Evolutionary conservation across 1,140 invertebrate genomes (phyloP).

Genomic region (Elymnias hypermnestra): DNA sequence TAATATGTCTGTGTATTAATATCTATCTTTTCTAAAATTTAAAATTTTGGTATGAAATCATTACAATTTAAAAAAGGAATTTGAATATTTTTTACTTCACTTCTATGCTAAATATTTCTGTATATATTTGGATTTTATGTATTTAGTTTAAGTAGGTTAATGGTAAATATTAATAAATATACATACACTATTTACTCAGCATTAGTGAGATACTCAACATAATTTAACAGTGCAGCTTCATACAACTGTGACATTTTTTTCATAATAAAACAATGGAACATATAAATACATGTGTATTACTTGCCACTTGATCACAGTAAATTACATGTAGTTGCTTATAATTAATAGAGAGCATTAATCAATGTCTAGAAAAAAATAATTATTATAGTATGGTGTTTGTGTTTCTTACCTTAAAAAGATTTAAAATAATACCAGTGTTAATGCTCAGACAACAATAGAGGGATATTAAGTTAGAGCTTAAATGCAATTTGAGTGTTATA

Average conservation of each 20-base stretch:
- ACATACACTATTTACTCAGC: conserved; percentile 24
- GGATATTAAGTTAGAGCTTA: no score
- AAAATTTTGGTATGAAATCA: no score
- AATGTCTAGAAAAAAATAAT: no score
- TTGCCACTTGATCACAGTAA: conserved; percentile 4
- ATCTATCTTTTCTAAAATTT: no score
- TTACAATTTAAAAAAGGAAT: no score
- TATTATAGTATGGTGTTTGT: neutral
- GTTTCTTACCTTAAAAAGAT: conserved; percentile 8
- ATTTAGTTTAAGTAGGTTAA: conserved; percentile 70
- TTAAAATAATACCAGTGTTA: conserved; percentile 2
- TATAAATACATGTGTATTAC: neutral
- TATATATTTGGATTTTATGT: conserved; percentile 68
- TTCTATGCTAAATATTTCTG: conserved; percentile 61
- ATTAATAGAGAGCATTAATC: no score
- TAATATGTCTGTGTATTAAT: no score
- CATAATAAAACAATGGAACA: neutral
- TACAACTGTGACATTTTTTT: conserved; percentile 1
- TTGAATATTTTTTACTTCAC: no score
- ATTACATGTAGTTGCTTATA: conserved; percentile 6
- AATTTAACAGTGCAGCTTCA: conserved; percentile 8
- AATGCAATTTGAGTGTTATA: conserved; percentile 3
- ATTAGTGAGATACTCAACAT: conserved; percentile 23
- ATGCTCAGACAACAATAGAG: no score
- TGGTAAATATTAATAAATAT: conserved; percentile 29